These are phyloP conservation scores for Lepisosteus oculatus DNA, from an alignment of 2,113 vertebrate genomes.

Conservation along the genomic window DNA sequence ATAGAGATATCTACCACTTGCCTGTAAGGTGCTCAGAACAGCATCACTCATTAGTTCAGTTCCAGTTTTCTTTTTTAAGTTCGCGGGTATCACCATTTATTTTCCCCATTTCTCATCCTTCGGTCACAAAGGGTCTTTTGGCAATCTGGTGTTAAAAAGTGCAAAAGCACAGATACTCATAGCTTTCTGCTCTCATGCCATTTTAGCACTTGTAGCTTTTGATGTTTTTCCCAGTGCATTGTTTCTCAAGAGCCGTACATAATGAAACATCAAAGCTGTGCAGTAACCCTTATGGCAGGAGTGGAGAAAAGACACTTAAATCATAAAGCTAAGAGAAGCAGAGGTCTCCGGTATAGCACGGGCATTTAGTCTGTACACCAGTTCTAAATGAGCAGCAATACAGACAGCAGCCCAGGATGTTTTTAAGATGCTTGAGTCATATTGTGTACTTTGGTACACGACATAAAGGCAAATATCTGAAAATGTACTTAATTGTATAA, in stretches of 20 bases:
- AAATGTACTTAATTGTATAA: constrained; percentile 36
- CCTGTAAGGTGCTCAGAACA: no score
- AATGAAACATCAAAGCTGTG: constrained; percentile 61
- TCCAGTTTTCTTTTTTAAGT: no score
- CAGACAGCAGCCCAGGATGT: not conserved
- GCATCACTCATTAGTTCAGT: no score
- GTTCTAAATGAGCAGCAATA: constrained; percentile 1
- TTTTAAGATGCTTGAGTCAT: not conserved
- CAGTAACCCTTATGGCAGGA: constrained; percentile 30
- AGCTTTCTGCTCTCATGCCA: not conserved
- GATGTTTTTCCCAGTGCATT: constrained; percentile 50
- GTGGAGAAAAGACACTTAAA: constrained; percentile 36
- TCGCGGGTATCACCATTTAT: no score
- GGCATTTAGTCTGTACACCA: not conserved
- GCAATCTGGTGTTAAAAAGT: constrained; percentile 37
- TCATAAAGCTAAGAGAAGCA: constrained; percentile 28
- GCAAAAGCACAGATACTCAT: constrained; percentile 14
- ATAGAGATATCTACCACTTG: no score
- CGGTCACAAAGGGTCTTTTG: constrained; percentile 18
- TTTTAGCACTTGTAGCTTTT: constrained; percentile 29
- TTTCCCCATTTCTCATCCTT: no score
- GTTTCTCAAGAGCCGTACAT: constrained; percentile 44
- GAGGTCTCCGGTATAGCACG: not conserved
- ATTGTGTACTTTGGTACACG: not conserved
- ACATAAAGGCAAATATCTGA: constrained; percentile 19